These are phyloP conservation scores for Aspiorhynchus laticeps DNA, from an alignment of 2,113 vertebrate genomes.

Conservation along the genomic window DNA sequence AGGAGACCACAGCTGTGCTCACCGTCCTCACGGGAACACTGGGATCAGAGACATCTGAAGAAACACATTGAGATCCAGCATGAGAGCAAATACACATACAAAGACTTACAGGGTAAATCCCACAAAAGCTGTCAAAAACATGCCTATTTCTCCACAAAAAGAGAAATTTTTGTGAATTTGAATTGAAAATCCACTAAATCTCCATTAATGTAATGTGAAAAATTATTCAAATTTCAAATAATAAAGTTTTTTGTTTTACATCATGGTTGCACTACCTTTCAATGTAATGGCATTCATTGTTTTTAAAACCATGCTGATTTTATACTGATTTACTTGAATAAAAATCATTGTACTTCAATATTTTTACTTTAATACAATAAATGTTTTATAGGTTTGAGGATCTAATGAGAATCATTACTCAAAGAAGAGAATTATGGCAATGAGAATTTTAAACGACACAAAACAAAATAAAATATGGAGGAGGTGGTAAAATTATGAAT, in stretches of 20 bases:
- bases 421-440: background rate
- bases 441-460: background rate
- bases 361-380: background rate
- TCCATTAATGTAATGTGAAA: background rate
- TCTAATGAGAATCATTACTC: background rate
- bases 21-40: conserved; percentile 62
- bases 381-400: background rate
- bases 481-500: too few species aligned
- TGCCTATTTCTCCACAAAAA: background rate
- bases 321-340: background rate
- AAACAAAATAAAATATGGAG: too few species aligned
- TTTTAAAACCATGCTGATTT: background rate
- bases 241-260: background rate
- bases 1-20: conserved; percentile 62
- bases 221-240: background rate
- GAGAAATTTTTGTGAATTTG: background rate
- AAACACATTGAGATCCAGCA: conserved; percentile 20
- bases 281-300: background rate
- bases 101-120: background rate
- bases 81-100: background rate
- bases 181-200: background rate
- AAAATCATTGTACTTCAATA: background rate
- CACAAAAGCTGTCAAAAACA: background rate
- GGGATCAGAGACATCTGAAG: conserved; percentile 73
- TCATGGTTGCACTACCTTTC: background rate